These are phyloP conservation scores for Sthenelais limicola DNA, from an alignment of 2,888 invertebrate species.

Conservation along the genomic window DNA sequence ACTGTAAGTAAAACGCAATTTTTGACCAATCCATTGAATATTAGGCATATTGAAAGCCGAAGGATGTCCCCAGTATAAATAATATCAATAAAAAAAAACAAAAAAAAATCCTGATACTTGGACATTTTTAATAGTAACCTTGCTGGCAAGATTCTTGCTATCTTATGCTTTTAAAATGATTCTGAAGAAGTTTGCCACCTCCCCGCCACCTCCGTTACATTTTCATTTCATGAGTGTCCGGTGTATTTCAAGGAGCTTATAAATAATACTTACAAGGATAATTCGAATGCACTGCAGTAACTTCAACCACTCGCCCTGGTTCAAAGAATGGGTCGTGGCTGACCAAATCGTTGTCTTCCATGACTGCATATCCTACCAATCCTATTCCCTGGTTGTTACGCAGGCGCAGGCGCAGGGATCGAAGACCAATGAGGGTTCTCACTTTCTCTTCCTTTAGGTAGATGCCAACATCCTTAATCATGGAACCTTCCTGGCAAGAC, in stretches of 20 bases:
- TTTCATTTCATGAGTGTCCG: background rate
- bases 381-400: slow-evolving; percentile 5
- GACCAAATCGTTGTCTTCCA: slow-evolving; percentile 15
- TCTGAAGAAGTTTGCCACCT: too few relatives aligned
- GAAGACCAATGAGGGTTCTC: slow-evolving; percentile 11
- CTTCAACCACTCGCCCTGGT: slow-evolving; percentile 44
- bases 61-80: too few relatives aligned
- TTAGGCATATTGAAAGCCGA: too few relatives aligned
- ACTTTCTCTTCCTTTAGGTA: slow-evolving; percentile 24
- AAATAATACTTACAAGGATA: slow-evolving; percentile 47
- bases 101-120: too few relatives aligned
- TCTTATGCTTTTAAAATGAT: too few relatives aligned
- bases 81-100: too few relatives aligned
- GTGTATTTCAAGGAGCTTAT: too few relatives aligned
- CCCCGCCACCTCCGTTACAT: too few relatives aligned
- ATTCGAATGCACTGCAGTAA: slow-evolving; percentile 44
- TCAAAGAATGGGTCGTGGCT: slow-evolving; percentile 44
- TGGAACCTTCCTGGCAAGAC: slow-evolving; percentile 20
- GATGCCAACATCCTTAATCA: slow-evolving; percentile 15
- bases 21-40: too few relatives aligned
- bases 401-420: slow-evolving; percentile 27
- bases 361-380: slow-evolving; percentile 12
- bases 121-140: too few relatives aligned
- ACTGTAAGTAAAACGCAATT: too few relatives aligned
- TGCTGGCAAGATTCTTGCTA: too few relatives aligned